Percentiles rank a stretch among this genome's conserved stretches.
Evolutionary conservation across 1,140 invertebrate genomes (phyloP).

Genomic region (Eupristina koningsbergeri): DNA sequence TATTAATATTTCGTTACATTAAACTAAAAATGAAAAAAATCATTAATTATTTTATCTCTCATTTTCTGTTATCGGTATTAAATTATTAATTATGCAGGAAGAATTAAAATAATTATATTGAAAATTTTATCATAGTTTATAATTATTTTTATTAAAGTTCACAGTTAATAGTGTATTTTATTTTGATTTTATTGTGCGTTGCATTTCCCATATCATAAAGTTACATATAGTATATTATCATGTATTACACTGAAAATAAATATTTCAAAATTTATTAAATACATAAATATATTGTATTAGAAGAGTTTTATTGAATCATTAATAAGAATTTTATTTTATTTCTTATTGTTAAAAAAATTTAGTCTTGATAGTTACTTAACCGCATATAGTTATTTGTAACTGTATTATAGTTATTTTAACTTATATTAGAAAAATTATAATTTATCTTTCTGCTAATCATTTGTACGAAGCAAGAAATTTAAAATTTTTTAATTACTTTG

Average conservation of each 20-base stretch:
- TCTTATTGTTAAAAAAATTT: background rate
- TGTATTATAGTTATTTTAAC: too few relatives aligned
- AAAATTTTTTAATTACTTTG: too few relatives aligned
- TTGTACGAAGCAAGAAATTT: too few relatives aligned
- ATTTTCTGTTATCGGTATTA: background rate
- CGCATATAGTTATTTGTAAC: too few relatives aligned
- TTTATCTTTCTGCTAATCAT: too few relatives aligned
- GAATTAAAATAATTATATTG: background rate
- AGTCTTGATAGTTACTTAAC: too few relatives aligned
- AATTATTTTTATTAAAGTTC: background rate
- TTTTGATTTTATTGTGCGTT: background rate
- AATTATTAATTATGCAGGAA: background rate
- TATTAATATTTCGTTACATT: background rate
- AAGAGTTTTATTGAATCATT: background rate
- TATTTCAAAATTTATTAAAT: background rate
- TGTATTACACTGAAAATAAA: background rate
- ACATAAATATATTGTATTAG: background rate
- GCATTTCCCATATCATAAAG: background rate
- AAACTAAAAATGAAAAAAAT: background rate
- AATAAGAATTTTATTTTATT: background rate
- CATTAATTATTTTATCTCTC: background rate
- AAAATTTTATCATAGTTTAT: conserved; percentile 1
- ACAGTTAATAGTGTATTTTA: background rate
- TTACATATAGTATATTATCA: background rate
- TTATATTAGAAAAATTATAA: too few relatives aligned